Base-by-base conservation (phyloP, 2,888 invertebrate genomes). In the Anthrax anthrax region DNA sequence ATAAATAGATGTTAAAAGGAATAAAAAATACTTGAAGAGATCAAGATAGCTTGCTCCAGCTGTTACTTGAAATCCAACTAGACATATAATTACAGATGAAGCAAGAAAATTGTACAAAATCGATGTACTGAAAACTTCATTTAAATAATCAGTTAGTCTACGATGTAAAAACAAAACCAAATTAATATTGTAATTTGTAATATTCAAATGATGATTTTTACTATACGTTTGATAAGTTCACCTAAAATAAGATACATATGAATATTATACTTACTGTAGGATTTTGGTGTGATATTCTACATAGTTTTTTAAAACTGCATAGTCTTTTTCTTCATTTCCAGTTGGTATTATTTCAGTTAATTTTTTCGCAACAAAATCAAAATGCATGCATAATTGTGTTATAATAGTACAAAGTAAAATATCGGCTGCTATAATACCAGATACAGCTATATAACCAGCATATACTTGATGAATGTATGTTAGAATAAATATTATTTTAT, bases 331-430 rank as follows among this genome's bases (percentile, higher is more conserved):
- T 3, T 23, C 18, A 6, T 14, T 44, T 3, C 45, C 40, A 0
- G 51, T 53, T 0, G 61, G 56, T 1, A 49, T 43, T 43, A 56
- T 56, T 0, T 39, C 27, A 19, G 56, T 52, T 1, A 65, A 52
- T 4, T 51, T 46, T 3, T 43, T 43, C 6, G 51, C 50, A 37
- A 64, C 50, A 14, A 57, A 56, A 16, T 54, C 55, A 40, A 60
- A 64, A 44, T 65, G 65, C 65, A 65, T 65, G 12, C 61, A 55
- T n/a, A 65, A 47, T 37, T 65, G 60, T 4, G 56, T 58, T 16
- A 58, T 60, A 37, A 58, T 47, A 2, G 58, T 57, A 41, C 59
- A 62, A 48, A 65, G 52, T 4, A 64, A 47, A 55, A 65, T 52
- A 50, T 65, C 65, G 18, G 57, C 56, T 3, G 61, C 57, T 43